Percentiles rank a stretch among this genome's conserved stretches.
phyloP scores from a whole-genome alignment of 1,140 invertebrate genomes.

The Aphidius ervi region DNA sequence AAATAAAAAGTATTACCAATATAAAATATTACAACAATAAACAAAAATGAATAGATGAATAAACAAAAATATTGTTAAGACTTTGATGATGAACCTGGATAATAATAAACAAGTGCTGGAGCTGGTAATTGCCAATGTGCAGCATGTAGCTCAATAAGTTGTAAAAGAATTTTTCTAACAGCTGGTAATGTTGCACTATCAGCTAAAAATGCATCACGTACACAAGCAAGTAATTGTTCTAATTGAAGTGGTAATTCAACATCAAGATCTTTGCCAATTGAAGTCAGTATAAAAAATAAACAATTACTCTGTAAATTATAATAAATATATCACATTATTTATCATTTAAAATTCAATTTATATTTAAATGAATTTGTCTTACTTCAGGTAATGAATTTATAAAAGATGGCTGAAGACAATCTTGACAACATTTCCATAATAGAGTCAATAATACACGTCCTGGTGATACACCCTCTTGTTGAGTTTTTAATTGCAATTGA shows the following conservation, averaged over 20 bases:
- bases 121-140: conserved; percentile 85
- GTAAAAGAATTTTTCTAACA: conserved; percentile 75
- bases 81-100: conserved; percentile 55
- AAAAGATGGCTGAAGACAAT: conserved; percentile 70
- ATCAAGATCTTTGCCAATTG: conserved; percentile 80
- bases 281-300: conserved; percentile 81
- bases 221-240: conserved; percentile 68
- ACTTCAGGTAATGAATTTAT: conserved; percentile 75
- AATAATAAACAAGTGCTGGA: conserved; percentile 84
- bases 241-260: conserved; percentile 73
- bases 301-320: conserved; percentile 66
- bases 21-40: no score
- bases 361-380: conserved; percentile 32
- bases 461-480: conserved; percentile 66
- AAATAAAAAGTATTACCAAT: no score
- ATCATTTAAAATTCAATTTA: background rate
- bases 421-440: conserved; percentile 78
- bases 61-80: background rate
- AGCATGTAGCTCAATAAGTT: conserved; percentile 83
- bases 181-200: conserved; percentile 61
- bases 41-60: background rate
- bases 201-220: conserved; percentile 81
- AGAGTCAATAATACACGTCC: conserved; percentile 72
- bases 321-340: background rate
- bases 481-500: conserved; percentile 63